These are phyloP conservation scores for Gymnothorax javanicus DNA, from an alignment of 2,797 vertebrate species.

Conservation along the genomic window DNA sequence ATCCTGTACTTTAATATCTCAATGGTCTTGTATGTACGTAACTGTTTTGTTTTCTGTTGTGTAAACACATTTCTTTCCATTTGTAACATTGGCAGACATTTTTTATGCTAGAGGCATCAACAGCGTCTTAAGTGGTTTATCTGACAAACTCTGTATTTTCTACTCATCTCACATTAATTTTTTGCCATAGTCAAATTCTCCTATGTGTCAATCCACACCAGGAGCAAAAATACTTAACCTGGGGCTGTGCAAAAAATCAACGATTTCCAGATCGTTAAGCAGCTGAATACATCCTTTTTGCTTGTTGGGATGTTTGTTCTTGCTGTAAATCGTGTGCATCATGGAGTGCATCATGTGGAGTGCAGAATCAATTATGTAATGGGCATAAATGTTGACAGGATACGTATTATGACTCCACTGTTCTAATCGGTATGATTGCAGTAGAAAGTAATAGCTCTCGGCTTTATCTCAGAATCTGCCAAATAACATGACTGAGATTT, in stretches of 20 bases:
- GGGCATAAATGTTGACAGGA: background rate
- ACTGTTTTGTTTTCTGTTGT: conserved; percentile 74
- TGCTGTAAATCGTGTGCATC: conserved; percentile 8
- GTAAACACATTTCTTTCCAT: conserved; percentile 86
- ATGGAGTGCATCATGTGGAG: too few species aligned
- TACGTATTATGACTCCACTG: background rate
- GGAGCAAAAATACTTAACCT: conserved; percentile 84
- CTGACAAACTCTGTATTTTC: conserved; percentile 83
- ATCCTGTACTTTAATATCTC: conserved; percentile 51
- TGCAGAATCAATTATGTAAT: background rate
- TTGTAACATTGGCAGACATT: conserved; percentile 80
- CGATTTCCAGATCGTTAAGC: conserved; percentile 30
- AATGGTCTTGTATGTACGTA: conserved; percentile 75
- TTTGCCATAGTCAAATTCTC: conserved; percentile 85
- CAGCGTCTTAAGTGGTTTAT: conserved; percentile 81
- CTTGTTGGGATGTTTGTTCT: background rate
- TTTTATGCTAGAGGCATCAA: conserved; percentile 78
- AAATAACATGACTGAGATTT: background rate
- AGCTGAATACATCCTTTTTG: background rate
- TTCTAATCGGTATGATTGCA: background rate
- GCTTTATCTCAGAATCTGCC: conserved; percentile 1
- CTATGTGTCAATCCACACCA: conserved; percentile 81
- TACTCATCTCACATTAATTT: conserved; percentile 87
- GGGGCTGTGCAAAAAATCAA: conserved; percentile 83
- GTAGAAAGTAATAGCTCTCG: background rate